Base-by-base conservation (phyloP, 2,888 invertebrate species). In the Drosophila quinaria region DNA sequence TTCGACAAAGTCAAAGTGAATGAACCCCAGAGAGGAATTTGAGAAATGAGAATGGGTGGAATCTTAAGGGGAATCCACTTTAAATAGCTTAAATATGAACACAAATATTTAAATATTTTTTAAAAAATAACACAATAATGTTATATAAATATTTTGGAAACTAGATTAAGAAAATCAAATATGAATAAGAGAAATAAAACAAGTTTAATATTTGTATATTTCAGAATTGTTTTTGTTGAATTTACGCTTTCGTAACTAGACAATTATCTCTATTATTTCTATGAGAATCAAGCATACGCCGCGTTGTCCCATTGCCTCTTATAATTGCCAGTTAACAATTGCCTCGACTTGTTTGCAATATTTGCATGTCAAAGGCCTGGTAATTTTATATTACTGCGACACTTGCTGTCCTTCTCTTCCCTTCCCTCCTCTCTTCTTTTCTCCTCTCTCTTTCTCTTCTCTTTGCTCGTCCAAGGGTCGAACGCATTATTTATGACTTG, bases 401-500 rank as follows among this genome's bases (percentile, higher is more conserved):
- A 89, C 74, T 80, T 59, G 39, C 37, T 29, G 13, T 42, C 19
- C 17, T 9, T 9, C n/a, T 17, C 3, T 5, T 25, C 5, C 22
- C 15, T 6, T 15, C 13, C 9, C 55, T 25, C 31, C 42, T 42
- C 17, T 41, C 39, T 4, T n/a, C 35, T 4, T 19, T 17, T n/a
- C 22, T 35, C n/a, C 25, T 6, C 9, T 11, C 3, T 11, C 6
- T 15, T 8, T 31, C 11, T 1, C 31, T 31, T 9, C 13, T 42
- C 74, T 70, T 3, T 17, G 11, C 33, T 29, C 31, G n/a, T 17
- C 3, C 37, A 17, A 15, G 25, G 58, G 46, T 58, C 74, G 74
- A 87, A 87, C 74, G 70, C 86, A 87, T 86, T 86, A 89, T 86
- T 89, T 86, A 89, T 89, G 90, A 87, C 89, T 89, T 89, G 89